These are phyloP conservation scores for Amphiduros pacificus DNA, from an alignment of 2,888 invertebrate species.

Conservation along the genomic window DNA sequence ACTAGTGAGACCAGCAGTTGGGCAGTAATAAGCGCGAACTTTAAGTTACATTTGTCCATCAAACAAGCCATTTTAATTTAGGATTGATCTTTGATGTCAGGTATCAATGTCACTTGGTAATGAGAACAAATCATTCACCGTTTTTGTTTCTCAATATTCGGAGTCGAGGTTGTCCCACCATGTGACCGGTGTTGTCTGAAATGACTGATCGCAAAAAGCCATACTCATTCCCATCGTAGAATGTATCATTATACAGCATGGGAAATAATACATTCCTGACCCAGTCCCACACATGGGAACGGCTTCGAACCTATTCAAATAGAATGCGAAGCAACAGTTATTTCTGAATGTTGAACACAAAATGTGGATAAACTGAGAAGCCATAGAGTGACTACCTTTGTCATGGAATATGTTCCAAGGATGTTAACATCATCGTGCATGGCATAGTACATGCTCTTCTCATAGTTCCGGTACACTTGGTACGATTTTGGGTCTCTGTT, in stretches of 20 bases:
- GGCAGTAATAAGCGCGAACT: no score
- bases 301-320: conserved; percentile 13
- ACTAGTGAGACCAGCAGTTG: no score
- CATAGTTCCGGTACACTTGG: conserved; percentile 27
- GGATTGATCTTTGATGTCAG: no score
- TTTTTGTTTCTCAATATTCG: conserved; percentile 7
- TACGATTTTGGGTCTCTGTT: conserved; percentile 37
- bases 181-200: conserved; percentile 19
- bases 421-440: neutral
- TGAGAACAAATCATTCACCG: no score
- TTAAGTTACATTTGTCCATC: no score
- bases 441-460: conserved; percentile 21
- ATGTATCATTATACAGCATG: conserved; percentile 23
- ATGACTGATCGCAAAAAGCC: neutral
- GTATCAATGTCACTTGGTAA: no score
- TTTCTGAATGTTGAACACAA: no score
- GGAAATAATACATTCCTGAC: conserved; percentile 28
- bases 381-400: no score
- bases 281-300: conserved; percentile 27
- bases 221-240: conserved; percentile 7
- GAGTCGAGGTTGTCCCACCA: conserved; percentile 15
- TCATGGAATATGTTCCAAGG: neutral
- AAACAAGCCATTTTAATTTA: no score
- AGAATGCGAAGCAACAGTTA: no score
- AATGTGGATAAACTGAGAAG: no score